Evolutionary conservation across 2,113 vertebrate species (phyloP), one percentile per base, ranked within the genome.

Genomic region (Ictidomys tridecemlineatus): DNA sequence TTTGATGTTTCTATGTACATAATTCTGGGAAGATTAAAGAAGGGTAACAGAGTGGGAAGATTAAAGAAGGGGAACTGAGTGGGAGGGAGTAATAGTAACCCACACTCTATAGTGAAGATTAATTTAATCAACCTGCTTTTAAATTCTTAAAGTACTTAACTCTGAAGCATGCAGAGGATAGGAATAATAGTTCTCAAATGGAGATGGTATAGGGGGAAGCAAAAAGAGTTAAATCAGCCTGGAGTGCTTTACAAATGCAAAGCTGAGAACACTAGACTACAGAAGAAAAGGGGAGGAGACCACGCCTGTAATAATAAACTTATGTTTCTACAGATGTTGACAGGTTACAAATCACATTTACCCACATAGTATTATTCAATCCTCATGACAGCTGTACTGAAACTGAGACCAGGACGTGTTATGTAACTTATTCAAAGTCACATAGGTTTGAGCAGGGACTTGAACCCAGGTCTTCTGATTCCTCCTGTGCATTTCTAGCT

Each of bases 401-500:
- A 97, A 97, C 85, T 95, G 96, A 97, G 95, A 97, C 92, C 77
- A 79, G 76, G 72, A 97, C 76, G 95, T 89, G 70, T 93, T 85
- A 95, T 92, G 73, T 89, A 96, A 97, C 97, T 97, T 97, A 97
- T 97, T 96, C 90, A 96, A 95, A 96, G 79, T 97, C 96, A 98
- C 95, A 97, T 3, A 96, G 95, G 97, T 90, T 92, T 97, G 96
- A 97, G 93, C 96, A 95, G 30, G 95, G 93, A 95, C 95, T 94
- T 92, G 93, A 95, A 96, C 96, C 92, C 97, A 94, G 93, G 94
- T 97, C 97, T 97, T 97, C 97, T 95, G 96, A 97, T 84, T 98
- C 95, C 90, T 98, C 89, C 96, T 97, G 97, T 93, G 97, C 85
- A 95, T 94, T 72, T 90, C 95, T 96, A 98, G 97, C 97, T 97